Base-by-base conservation (phyloP, 2,113 vertebrate genomes). In the Protobothrops flavoviridis region DNA sequence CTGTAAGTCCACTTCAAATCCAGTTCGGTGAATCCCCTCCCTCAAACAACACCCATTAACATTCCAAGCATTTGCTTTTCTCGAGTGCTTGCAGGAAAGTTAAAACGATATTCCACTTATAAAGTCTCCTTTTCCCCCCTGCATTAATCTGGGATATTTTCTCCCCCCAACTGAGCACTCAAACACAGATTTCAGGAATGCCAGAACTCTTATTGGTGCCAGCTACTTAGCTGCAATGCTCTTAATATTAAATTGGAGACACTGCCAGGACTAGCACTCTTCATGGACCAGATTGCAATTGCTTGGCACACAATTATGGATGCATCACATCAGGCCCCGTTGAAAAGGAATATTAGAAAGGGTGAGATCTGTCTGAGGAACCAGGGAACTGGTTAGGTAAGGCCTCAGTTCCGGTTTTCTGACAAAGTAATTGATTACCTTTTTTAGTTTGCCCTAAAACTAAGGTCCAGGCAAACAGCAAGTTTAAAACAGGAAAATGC, bases 241-340 rank as follows among this genome's bases (percentile, higher is more conserved):
- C n/a, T 74, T 74, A 74, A 39, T 74, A 39, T 74, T 74, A 39
- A 17, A 39, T 74, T 74, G 69, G n/a, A 74, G 69, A n/a, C 29
- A 26, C 26, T 20, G n/a, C n/a, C 39, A 74, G n/a, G 69, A 74
- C 96, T 96, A 95, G 94, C 95, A 94, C 95, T 94, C 94, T 95
- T 1, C 26, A 24, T 15, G 95, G 95, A 90, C 93, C 92, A 93
- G 23, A 23, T 8, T 8, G 59, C 29, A 50, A 87, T 15, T 87
- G 26, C 43, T 87, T 48, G 86, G 86, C 86, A 87, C 86, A 7
- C 11, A 6, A 52, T 52, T 26, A 43, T 81, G 74, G 33, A 9
- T 81, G 74, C 74, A 43, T 81, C 74, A 9, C 7, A 81, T 0
- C 33, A 43, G 74, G 43, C 1, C 33, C 74, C 74, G 1, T 6